phyloP scores from a whole-genome alignment of 2,888 invertebrate species.

The Argyra leucocephala region DNA sequence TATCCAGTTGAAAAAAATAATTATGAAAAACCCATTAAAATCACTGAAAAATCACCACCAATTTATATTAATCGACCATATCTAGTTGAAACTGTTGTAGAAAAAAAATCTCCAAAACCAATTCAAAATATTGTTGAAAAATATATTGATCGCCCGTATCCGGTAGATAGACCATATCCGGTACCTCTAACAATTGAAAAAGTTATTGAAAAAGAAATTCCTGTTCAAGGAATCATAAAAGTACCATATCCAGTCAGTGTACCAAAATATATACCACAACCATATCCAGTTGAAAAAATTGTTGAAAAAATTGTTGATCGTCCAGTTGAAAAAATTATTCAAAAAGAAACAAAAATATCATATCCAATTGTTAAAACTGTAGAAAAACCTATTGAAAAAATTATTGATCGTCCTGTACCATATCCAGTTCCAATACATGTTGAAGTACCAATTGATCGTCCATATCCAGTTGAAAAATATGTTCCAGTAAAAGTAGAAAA shows the following conservation, averaged over 20 bases:
- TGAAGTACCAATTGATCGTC: constrained; percentile 40
- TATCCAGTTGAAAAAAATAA: constrained; percentile 48
- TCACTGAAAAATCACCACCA: background rate
- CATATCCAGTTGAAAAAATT: constrained; percentile 48
- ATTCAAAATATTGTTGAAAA: constrained; percentile 40
- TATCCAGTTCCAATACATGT: constrained; percentile 47
- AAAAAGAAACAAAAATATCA: constrained; percentile 50
- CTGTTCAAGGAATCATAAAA: constrained; percentile 34
- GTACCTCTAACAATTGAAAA: constrained; percentile 47
- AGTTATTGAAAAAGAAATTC: constrained; percentile 47
- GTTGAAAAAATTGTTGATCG: constrained; percentile 44
- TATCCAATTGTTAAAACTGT: constrained; percentile 39
- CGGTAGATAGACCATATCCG: constrained; percentile 44
- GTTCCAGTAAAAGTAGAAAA: constrained; percentile 31
- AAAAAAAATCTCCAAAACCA: constrained; percentile 47
- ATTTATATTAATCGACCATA: constrained; percentile 45
- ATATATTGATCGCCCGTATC: constrained; percentile 41
- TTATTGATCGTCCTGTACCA: constrained; percentile 32
- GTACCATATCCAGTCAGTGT: constrained; percentile 45
- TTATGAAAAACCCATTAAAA: background rate
- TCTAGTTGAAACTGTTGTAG: constrained; percentile 39
- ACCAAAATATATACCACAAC: constrained; percentile 43
- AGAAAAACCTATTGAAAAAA: constrained; percentile 33
- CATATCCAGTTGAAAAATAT: constrained; percentile 46
- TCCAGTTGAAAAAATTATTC: constrained; percentile 45